Percentiles rank a stretch among this genome's conserved stretches.
Evolutionary conservation across 2,888 invertebrate species (phyloP).

Genomic region (Drosophila greeni): DNA sequence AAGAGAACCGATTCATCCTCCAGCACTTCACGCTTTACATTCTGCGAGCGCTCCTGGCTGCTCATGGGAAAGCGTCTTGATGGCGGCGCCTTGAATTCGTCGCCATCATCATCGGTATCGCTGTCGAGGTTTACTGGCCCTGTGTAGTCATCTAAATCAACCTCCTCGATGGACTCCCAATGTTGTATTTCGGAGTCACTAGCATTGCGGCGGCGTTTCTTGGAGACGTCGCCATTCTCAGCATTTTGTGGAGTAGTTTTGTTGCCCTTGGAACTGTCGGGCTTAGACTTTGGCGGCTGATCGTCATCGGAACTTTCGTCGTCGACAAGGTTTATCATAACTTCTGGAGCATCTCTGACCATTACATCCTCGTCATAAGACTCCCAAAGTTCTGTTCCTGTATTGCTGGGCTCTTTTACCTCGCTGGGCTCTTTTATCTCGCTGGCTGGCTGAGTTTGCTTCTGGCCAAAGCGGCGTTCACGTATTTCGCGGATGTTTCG

Average conservation of each 20-base stretch:
- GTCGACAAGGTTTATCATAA: constrained; percentile 62
- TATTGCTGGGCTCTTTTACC: not conserved
- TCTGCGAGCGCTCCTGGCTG: constrained; percentile 63
- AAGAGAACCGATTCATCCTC: constrained; percentile 60
- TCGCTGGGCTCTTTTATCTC: not conserved
- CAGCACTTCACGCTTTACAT: constrained; percentile 76
- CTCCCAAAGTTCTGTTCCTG: constrained; percentile 39
- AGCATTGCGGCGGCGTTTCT: not conserved
- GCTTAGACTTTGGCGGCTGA: not conserved
- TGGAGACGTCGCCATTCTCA: not conserved
- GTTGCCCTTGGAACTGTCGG: not conserved
- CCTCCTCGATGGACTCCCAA: not conserved
- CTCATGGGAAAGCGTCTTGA: constrained; percentile 33
- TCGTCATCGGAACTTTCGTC: constrained; percentile 53
- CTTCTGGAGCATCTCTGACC: constrained; percentile 36
- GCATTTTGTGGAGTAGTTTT: not conserved
- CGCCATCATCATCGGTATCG: constrained; percentile 41
- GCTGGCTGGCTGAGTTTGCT: not conserved
- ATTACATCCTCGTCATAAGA: constrained; percentile 74
- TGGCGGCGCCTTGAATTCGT: not conserved
- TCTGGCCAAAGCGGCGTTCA: constrained; percentile 63
- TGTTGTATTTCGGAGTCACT: not conserved
- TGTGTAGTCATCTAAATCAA: not conserved
- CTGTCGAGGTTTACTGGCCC: constrained; percentile 54
- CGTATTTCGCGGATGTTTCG: constrained; percentile 68